phyloP scores from a whole-genome alignment of 2,113 vertebrate genomes.

The Pholis gunnellus region DNA sequence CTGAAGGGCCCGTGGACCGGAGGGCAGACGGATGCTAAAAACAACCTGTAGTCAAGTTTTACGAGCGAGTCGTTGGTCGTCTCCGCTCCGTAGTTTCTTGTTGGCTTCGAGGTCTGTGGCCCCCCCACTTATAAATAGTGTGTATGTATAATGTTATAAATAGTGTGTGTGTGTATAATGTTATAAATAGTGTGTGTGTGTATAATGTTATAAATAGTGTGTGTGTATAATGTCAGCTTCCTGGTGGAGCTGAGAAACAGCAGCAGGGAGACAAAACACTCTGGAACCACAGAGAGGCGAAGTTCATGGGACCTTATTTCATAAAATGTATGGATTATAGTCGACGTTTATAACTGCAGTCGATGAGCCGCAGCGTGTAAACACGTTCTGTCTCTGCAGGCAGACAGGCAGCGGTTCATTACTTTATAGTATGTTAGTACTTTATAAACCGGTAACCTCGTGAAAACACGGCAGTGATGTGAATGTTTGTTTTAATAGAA shows the following conservation, averaged over 20 bases:
- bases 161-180: too few relatives aligned
- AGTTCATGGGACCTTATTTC: too few relatives aligned
- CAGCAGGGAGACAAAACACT: not conserved
- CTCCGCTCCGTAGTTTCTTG: slow-evolving; percentile 37
- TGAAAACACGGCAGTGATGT: too few relatives aligned
- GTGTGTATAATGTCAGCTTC: slow-evolving; percentile 14
- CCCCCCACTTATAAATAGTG: not conserved
- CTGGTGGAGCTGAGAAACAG: slow-evolving; percentile 36
- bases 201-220: not conserved
- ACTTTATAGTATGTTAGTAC: too few relatives aligned
- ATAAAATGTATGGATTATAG: too few relatives aligned
- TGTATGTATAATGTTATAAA: not conserved
- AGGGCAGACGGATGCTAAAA: slow-evolving; percentile 18
- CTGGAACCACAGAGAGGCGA: not conserved
- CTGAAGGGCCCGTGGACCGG: slow-evolving; percentile 35
- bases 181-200: not conserved
- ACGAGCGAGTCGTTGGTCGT: slow-evolving; percentile 5
- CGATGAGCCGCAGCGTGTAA: too few relatives aligned
- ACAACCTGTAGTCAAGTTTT: slow-evolving; percentile 26
- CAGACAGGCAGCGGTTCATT: too few relatives aligned
- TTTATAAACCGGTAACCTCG: too few relatives aligned
- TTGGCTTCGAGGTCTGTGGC: slow-evolving; percentile 34
- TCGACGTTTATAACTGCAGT: too few relatives aligned
- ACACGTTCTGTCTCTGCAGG: too few relatives aligned
- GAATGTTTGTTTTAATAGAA: not conserved